A percentile compares a stretch with the other conserved stretches of the same genome.
Conservation (phyloP, 2,113 vertebrate species). For the Strigops habroptila region DNA sequence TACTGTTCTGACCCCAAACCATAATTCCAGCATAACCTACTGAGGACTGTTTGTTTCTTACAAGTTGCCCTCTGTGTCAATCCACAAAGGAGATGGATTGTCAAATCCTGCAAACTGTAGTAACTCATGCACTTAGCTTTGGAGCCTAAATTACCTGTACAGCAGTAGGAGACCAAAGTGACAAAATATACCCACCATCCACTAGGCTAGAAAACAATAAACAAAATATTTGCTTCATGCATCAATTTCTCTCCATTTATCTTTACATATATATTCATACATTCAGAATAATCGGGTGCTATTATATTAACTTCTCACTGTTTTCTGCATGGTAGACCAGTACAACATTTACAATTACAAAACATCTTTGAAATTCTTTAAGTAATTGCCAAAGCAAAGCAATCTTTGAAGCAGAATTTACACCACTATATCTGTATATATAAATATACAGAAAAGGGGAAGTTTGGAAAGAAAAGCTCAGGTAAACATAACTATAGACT, state of each 20-base stretch:
- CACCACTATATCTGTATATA: not conserved
- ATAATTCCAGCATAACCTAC: not conserved
- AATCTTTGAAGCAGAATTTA: not conserved
- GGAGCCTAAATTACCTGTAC: not conserved
- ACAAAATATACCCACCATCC: not conserved
- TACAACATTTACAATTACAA: not conserved
- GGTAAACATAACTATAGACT: not conserved
- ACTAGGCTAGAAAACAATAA: not conserved
- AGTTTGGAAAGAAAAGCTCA: not conserved
- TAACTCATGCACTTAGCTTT: not conserved
- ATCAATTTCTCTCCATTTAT: not conserved
- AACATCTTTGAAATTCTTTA: not conserved
- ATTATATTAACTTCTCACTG: not conserved
- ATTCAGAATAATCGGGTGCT: not conserved
- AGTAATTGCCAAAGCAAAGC: not conserved
- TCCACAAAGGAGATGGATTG: not conserved
- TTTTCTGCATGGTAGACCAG: not conserved
- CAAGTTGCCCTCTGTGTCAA: not conserved
- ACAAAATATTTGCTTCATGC: not conserved
- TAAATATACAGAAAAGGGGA: not conserved
- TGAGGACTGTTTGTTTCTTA: not conserved
- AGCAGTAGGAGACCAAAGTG: not conserved
- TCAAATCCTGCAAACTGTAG: not conserved
- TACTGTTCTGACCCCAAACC: not conserved
- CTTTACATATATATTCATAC: not conserved